Evolutionary conservation across 2,888 invertebrate species (phyloP), one percentile per base, ranked within the genome.

Genomic region (Autographa pulchrina): DNA sequence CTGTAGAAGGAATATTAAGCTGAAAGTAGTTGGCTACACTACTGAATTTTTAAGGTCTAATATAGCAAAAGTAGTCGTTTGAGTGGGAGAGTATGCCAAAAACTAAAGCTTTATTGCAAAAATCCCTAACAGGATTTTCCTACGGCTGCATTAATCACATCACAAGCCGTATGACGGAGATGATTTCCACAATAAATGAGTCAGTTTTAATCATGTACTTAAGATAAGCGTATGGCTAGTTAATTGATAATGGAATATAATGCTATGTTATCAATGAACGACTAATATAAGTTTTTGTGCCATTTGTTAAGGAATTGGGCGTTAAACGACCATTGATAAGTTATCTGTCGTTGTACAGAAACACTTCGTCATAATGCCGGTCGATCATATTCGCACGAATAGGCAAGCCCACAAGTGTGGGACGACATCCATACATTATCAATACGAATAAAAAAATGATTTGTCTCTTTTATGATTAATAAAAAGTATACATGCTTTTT

Each of bases 141-240:
- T 25, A 56, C 62, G 25, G 11, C 43, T 13, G 72, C 72, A 65
- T 48, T 5, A 48, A 4, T 20, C 3, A 68, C 25, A 59, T 54
- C 25, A 52, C 60, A 32, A 62, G 60, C 64, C 59, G 31, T 56
- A 71, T 76, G 68, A 70, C 59, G 54, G 63, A 77, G 73, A 74
- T 75, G 60, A 85, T 68, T 71, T 70, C 73, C 68, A 70, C 68
- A 66, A 72, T 75, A 73, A 68, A 83, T 89, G 88, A 89, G 76
- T 90, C 88, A 90, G 70, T 82, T 80, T 83, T 80, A 80, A 85
- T 86, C 75, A 68, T 81, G 72, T 77, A 78, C 81, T 80, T 80
- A 71, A 89, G 87, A 88, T 89, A 87, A 83, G 77, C 73, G 74
- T 78, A 69, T 81, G 68, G 65, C 65, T 74, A 75, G 70, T 83